Base-by-base conservation (phyloP, 2,113 vertebrate species). In the Enhydra lutris region DNA sequence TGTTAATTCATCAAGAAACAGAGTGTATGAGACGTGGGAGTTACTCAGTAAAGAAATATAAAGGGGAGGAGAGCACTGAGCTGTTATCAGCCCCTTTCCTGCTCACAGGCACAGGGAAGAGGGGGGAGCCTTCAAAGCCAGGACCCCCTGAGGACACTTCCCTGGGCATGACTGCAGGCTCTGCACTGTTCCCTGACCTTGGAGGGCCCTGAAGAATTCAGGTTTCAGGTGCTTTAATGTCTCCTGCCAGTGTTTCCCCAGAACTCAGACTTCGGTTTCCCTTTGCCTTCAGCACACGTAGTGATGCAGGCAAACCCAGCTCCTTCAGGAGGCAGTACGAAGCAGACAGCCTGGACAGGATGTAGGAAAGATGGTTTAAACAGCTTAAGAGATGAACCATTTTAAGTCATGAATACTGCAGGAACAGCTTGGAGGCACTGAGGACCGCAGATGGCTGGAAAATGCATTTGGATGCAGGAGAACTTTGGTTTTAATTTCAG, bases 191-290 rank as follows among this genome's bases (percentile, higher is more conserved):
- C 52, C 55, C 47, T 63, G 89, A 83, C 59, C 57, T 67, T 23
- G 4, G 4, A 11, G 82, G 31, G 13, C 34, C 6, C 52, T 18
- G 39, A 14, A n/a, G 63, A 69, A 36, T 17, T 71, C 73, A 47
- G 42, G 15, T 93, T 67, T 73, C 31, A 9, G 12, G 42, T n/a
- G 47, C 55, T 26, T 96, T 47, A 50, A 29, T 74, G 34, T 31
- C 42, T 90, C 50, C 69, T 92, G 67, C 50, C 83, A 96, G 2
- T 7, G 31, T 80, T 90, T 95, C 67, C 26, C 9, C 45, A 92
- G 65, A 89, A 73, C 31, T 65, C 89, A 91, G 81, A 91, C 76
- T 84, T 57, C 2, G 89, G n/a, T 73, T 96, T 94, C 57, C 71
- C 47, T 89, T 42, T 39, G 47, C 91, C 86, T 89, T 14, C 12